Conservation (phyloP, 1,140 invertebrate genomes). For the Drosophila cardini region DNA sequence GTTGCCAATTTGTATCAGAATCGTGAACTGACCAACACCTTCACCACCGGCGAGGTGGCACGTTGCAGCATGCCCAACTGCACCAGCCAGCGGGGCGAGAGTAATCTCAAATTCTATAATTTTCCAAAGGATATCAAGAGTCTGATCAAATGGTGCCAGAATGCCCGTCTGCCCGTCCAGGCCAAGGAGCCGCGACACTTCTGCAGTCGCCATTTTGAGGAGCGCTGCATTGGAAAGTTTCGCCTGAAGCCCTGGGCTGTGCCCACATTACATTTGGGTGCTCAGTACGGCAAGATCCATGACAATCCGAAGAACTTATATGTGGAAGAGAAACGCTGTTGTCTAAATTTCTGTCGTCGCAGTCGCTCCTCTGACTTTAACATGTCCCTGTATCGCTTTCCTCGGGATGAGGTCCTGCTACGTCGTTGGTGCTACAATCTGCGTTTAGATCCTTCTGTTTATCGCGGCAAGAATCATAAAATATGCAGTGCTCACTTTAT, state of each 20-base stretch:
- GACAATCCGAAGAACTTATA: constrained; percentile 78
- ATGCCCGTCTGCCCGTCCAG: constrained; percentile 75
- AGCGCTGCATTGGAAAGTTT: constrained; percentile 80
- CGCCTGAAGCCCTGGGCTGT: constrained; percentile 80
- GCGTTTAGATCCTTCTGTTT: constrained; percentile 71
- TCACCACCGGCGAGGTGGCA: constrained; percentile 75
- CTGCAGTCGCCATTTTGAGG: constrained; percentile 79
- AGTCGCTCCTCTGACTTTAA: constrained; percentile 80
- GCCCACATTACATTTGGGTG: constrained; percentile 74
- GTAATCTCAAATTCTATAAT: constrained; percentile 80
- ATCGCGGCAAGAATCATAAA: constrained; percentile 82
- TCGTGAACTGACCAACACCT: constrained; percentile 76
- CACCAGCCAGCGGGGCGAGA: constrained; percentile 74
- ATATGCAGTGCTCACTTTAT: constrained; percentile 82
- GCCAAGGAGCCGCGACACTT: constrained; percentile 79
- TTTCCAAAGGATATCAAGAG: constrained; percentile 82
- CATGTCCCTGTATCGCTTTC: constrained; percentile 78
- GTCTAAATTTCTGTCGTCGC: constrained; percentile 74
- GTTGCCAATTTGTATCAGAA: constrained; percentile 82
- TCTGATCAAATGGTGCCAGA: constrained; percentile 81
- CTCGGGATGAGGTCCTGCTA: constrained; percentile 70
- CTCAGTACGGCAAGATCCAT: constrained; percentile 77
- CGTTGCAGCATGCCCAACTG: constrained; percentile 81
- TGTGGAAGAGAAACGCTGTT: constrained; percentile 79
- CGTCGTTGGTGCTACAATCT: constrained; percentile 82